A percentile compares a stretch with the other conserved stretches of the same genome.
Evolutionary conservation across 2,113 vertebrate species (phyloP).

Genomic region (Pipa parva): DNA sequence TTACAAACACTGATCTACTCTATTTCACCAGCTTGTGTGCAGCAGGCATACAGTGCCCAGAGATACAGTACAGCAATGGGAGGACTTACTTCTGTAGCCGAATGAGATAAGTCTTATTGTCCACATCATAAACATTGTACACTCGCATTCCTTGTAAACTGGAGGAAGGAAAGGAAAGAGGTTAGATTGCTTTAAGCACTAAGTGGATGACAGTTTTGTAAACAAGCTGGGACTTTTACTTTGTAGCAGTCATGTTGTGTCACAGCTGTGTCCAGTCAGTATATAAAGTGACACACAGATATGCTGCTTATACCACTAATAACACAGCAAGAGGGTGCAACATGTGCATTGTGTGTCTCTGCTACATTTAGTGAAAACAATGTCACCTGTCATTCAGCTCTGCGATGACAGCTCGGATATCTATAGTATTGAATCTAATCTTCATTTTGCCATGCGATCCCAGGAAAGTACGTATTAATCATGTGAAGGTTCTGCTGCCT

Average conservation of each 20-base stretch:
- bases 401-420: conserved; percentile 80
- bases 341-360: no score
- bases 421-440: conserved; percentile 81
- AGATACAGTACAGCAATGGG: no score
- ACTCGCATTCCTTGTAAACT: conserved; percentile 95
- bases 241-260: no score
- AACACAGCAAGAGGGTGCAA: no score
- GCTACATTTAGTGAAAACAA: not conserved
- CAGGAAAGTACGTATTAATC: not conserved
- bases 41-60: no score
- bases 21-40: no score
- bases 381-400: conserved; percentile 78
- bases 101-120: conserved; percentile 95
- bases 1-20: no score
- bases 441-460: conserved; percentile 67
- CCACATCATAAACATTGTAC: conserved; percentile 95
- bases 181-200: no score
- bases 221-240: no score
- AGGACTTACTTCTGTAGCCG: conserved; percentile 97
- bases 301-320: not conserved
- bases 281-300: no score
- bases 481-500: not conserved
- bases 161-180: conserved; percentile 43
- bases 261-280: no score
- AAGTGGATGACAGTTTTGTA: no score